Evolutionary conservation across 2,113 vertebrate species (phyloP).

Genomic region (Crypturellus undulatus): DNA sequence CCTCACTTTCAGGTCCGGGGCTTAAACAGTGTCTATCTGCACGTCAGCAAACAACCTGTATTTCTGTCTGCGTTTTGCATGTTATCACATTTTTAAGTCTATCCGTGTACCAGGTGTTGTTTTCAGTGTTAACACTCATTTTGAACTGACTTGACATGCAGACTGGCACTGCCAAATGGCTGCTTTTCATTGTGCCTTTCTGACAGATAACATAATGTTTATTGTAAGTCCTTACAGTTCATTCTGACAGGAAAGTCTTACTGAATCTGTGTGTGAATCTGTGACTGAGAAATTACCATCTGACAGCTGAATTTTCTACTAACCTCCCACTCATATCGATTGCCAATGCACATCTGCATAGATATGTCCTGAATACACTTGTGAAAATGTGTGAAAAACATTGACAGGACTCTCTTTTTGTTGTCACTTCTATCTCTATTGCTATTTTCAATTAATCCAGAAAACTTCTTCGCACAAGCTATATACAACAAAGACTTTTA

Average conservation of each 20-base stretch:
- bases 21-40: not conserved
- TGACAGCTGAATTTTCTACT: conserved; percentile 21
- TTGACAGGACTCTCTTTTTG: not conserved
- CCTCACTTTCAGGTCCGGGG: conserved; percentile 56
- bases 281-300: not conserved
- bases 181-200: not conserved
- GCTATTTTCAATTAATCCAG: not conserved
- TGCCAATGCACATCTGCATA: not conserved
- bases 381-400: conserved; percentile 9
- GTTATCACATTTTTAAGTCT: not conserved
- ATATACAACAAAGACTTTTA: not conserved
- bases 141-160: not conserved
- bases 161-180: not conserved
- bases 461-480: not conserved
- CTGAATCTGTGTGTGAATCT: not conserved
- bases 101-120: conserved; percentile 36
- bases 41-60: conserved; percentile 11
- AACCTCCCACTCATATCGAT: not conserved
- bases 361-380: not conserved
- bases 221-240: not conserved
- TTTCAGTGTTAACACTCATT: conserved; percentile 10
- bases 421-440: not conserved
- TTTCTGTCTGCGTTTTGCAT: conserved; percentile 19
- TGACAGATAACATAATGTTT: not conserved
- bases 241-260: not conserved